phyloP scores from a whole-genome alignment of 2,888 invertebrate genomes.

The Aphrophora alni region DNA sequence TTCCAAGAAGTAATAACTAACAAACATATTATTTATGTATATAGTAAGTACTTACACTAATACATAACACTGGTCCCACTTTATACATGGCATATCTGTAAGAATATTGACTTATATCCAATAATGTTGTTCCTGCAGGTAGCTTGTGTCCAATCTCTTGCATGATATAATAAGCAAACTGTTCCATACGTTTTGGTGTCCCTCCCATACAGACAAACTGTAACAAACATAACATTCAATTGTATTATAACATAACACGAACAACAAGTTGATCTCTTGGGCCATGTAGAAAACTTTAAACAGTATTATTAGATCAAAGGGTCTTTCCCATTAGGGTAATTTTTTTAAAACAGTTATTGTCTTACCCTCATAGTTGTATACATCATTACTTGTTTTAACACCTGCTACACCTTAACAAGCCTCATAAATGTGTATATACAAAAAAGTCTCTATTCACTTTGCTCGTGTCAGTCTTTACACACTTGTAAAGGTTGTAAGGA shows the following conservation, averaged over 20 bases:
- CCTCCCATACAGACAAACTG: constrained; percentile 98
- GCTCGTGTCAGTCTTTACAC: no score
- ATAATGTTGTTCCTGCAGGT: constrained; percentile 85
- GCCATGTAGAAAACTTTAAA: neutral
- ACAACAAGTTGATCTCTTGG: no score
- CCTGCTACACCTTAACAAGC: no score
- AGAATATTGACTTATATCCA: constrained; percentile 89
- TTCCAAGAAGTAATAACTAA: no score
- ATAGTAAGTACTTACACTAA: constrained; percentile 74
- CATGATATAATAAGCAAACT: constrained; percentile 90
- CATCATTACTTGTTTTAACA: neutral
- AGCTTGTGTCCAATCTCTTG: constrained; percentile 88
- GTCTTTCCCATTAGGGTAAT: no score
- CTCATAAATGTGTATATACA: no score
- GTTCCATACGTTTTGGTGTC: constrained; percentile 92
- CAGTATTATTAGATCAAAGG: neutral
- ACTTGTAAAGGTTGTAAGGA: no score
- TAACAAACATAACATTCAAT: constrained; percentile 47
- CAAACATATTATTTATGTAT: no score
- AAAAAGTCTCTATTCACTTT: no score
- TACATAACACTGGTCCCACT: constrained; percentile 85
- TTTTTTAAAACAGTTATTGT: neutral
- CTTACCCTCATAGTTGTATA: no score
- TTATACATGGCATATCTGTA: constrained; percentile 96
- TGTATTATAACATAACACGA: neutral